These are phyloP conservation scores for Luehdorfia chinensis DNA, from an alignment of 1,140 invertebrate species.

Conservation along the genomic window DNA sequence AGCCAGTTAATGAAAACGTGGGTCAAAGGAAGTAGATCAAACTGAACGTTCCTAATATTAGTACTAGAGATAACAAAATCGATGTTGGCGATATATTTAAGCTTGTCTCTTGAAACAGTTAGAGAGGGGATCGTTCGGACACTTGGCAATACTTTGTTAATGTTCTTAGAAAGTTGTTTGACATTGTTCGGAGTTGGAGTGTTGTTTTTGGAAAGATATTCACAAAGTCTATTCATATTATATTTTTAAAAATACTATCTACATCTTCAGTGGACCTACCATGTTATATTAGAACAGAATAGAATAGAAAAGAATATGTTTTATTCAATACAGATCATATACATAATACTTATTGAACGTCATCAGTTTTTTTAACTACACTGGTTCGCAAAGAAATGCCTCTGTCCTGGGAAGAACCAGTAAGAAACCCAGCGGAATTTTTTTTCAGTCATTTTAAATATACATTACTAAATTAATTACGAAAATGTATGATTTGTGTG, in stretches of 20 bases:
- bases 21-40: no score
- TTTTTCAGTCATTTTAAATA: no score
- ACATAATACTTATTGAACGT: no score
- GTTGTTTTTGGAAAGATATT: neutral
- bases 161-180: constrained; percentile 6
- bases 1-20: no score
- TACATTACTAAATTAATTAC: neutral
- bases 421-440: no score
- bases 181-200: constrained; percentile 7
- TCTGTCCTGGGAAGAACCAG: no score
- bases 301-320: neutral
- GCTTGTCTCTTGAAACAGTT: neutral
- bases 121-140: neutral
- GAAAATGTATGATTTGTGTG: neutral
- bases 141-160: constrained; percentile 3
- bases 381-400: no score
- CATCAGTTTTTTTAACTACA: no score
- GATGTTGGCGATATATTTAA: neutral
- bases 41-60: no score
- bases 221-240: neutral
- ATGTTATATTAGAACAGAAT: neutral
- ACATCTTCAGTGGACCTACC: neutral
- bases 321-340: no score
- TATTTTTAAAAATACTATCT: neutral
- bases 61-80: no score